Conservation (phyloP, 2,113 vertebrate genomes). For the Anarhynchus alexandrinus region DNA sequence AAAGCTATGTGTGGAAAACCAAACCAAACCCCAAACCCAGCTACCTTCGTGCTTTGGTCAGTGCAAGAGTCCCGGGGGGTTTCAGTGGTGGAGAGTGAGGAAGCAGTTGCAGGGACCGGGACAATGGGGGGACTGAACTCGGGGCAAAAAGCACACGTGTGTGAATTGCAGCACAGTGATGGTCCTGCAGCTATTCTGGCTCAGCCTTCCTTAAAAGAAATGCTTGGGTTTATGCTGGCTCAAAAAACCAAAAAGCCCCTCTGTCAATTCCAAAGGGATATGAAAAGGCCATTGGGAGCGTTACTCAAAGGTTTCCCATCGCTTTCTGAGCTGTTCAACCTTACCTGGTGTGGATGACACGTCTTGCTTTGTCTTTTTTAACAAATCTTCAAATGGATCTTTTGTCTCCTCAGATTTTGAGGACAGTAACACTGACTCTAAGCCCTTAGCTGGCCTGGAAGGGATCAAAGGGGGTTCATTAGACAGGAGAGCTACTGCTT, state of each 20-base stretch:
- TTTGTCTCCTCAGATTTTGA: conserved; percentile 62
- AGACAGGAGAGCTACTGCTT: conserved; percentile 57
- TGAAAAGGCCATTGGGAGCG: not conserved
- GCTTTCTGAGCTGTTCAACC: conserved; percentile 86
- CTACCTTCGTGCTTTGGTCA: not conserved
- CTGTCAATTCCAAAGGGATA: not conserved
- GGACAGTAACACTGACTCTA: conserved; percentile 61
- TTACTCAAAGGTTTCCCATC: conserved; percentile 95
- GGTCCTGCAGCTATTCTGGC: conserved; percentile 22
- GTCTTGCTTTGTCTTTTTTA: conserved; percentile 81
- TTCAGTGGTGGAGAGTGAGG: not conserved
- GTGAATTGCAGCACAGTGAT: not conserved
- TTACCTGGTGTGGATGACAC: conserved; percentile 77
- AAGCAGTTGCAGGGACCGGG: not conserved
- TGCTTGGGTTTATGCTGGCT: conserved; percentile 16
- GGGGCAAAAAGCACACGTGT: not conserved
- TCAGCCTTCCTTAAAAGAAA: conserved; percentile 27
- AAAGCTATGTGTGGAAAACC: not conserved
- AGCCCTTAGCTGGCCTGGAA: conserved; percentile 67
- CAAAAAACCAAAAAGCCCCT: not conserved
- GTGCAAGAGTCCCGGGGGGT: not conserved
- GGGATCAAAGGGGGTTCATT: conserved; percentile 60
- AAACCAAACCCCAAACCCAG: not conserved
- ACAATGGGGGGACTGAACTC: not conserved
- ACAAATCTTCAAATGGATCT: conserved; percentile 92